Conservation (phyloP, 53 echinoderm and acorn worm genomes). For the Echinometra lucunter region DNA sequence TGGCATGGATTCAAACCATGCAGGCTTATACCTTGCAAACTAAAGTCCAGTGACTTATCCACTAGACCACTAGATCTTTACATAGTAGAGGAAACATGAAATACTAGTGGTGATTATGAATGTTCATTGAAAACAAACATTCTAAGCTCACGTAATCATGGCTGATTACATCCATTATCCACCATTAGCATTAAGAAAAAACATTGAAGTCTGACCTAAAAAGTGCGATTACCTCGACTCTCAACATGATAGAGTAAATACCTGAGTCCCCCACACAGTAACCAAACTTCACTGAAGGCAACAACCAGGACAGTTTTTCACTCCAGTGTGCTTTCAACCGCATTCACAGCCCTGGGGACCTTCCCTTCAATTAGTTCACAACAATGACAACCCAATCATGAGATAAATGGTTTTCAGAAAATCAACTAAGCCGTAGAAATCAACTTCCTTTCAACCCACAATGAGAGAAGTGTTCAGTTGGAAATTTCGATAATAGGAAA, state of each 20-base stretch:
- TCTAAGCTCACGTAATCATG: not conserved
- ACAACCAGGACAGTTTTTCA: conserved; percentile 18
- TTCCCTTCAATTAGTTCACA: conserved; percentile 40
- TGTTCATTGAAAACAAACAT: not conserved
- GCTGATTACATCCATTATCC: conserved; percentile 1
- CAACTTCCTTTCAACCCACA: conserved; percentile 26
- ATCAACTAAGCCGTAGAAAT: conserved; percentile 41
- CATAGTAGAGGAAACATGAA: too few relatives aligned
- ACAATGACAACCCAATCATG: conserved; percentile 51
- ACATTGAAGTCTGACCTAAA: conserved; percentile 25
- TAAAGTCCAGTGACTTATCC: too few relatives aligned
- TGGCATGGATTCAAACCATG: too few relatives aligned
- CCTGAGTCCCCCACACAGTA: not conserved
- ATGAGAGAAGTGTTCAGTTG: conserved; percentile 21
- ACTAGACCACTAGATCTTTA: too few relatives aligned
- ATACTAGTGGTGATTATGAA: not conserved
- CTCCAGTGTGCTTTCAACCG: not conserved
- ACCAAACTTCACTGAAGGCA: conserved; percentile 9
- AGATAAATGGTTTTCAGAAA: conserved; percentile 51
- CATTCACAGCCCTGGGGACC: conserved; percentile 35
- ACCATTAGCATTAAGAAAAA: not conserved
- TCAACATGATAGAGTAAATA: not conserved
- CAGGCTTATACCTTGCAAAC: too few relatives aligned
- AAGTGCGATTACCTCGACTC: conserved; percentile 10
- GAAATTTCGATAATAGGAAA: not conserved